Evolutionary conservation across 1,140 invertebrate genomes (phyloP).

Genomic region (Aricia agestis): DNA sequence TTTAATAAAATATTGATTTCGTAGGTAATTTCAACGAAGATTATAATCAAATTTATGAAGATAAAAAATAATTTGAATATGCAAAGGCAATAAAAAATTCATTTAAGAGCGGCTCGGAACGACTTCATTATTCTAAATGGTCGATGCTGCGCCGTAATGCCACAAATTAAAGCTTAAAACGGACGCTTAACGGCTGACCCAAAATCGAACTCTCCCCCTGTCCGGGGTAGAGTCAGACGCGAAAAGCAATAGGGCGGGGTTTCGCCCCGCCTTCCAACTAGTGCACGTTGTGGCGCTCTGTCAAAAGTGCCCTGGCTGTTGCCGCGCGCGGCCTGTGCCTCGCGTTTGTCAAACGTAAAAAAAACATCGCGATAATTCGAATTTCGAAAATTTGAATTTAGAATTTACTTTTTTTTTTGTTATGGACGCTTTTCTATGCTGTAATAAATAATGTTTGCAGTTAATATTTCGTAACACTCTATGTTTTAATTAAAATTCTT

Average conservation of each 20-base stretch:
- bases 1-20: too few relatives aligned
- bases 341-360: constrained; percentile 31
- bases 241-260: constrained; percentile 71
- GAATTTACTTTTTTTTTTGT: neutral
- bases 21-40: neutral
- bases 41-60: neutral
- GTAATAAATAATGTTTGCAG: too few relatives aligned
- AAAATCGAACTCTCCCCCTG: constrained; percentile 64
- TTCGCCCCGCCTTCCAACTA: constrained; percentile 59
- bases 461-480: too few relatives aligned
- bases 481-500: too few relatives aligned
- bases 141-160: constrained; percentile 60
- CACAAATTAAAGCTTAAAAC: constrained; percentile 76
- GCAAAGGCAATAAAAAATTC: constrained; percentile 38
- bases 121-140: constrained; percentile 69
- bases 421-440: neutral
- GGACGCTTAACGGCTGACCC: constrained; percentile 74
- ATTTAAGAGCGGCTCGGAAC: constrained; percentile 46
- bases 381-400: constrained; percentile 1
- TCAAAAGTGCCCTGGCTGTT: constrained; percentile 64
- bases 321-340: constrained; percentile 49
- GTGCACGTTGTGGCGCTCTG: constrained; percentile 44
- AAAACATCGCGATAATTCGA: constrained; percentile 26
- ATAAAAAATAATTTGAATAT: constrained; percentile 5
- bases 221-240: constrained; percentile 40